Base-by-base conservation (phyloP, 2,888 invertebrate species). In the Lagria hirta region DNA sequence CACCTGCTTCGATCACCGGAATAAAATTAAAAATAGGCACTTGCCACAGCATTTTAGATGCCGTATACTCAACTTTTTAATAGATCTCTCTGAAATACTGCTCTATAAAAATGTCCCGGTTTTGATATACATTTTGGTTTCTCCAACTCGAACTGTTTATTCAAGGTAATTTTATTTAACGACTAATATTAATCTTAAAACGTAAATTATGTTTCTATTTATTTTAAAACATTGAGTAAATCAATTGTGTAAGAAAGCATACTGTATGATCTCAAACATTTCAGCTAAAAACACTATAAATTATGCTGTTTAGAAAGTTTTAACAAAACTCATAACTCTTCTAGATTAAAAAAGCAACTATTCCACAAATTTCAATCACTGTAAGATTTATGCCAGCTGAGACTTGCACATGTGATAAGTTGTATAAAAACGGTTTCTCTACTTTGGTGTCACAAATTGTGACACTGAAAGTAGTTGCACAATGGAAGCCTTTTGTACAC, bases 111-210 rank as follows among this genome's bases (percentile, higher is more conserved):
- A 48, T 36, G 52, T 50, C 52, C 44, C 38, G 43, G 32, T 49
- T 52, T 51, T 55, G 53, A 57, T 52, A 54, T 49, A 51, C 51
- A 51, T 55, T 52, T 52, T 45, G 50, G 54, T 54, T 52, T 47
- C 37, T 44, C 8, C 10, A 28, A 8, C 21, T 34, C 7, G 33
- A 12, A 21, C 33, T 21, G 15, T 30, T 30, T 30, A 30, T 30
- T 33, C 33, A 15, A 27, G 41, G 26, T 41, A 33, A 41, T 41
- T 41, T 41, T 16, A 10, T 5, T 27, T 41, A 41, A 41, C 29
- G 41, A 41, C 41, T 10, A 11, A 34, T 15, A 41, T 41, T 32
- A 33, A 41, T 41, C 33, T 26, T 20, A 22, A 26, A 26, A 12
- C 26, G 6, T 26, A 21, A n/a, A 16, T 18, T 8, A 4, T 16